phyloP scores from a whole-genome alignment of 2,888 invertebrate species.

The Amphipoea lucens region DNA sequence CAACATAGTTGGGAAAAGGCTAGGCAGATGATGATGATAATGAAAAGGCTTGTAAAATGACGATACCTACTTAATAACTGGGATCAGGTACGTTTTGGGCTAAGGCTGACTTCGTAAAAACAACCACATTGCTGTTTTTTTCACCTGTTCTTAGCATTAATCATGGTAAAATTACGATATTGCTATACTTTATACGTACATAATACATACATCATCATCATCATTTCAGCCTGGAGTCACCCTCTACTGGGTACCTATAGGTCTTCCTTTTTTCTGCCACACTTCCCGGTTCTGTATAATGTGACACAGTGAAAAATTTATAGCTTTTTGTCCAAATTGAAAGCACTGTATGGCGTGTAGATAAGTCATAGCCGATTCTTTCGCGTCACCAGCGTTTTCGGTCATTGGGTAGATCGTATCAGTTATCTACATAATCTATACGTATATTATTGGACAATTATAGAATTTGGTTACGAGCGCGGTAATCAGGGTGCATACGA shows the following conservation, averaged over 20 bases:
- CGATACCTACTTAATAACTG: neutral
- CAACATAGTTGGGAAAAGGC: no score
- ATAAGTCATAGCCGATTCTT: neutral
- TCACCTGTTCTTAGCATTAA: neutral
- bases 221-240: no score
- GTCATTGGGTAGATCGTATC: slow-evolving; percentile 13
- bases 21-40: no score
- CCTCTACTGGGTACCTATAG: no score
- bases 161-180: neutral
- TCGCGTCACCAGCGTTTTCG: slow-evolving; percentile 4
- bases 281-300: neutral
- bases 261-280: no score
- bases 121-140: neutral
- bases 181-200: neutral
- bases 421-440: neutral
- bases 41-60: neutral
- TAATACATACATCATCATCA: no score
- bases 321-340: slow-evolving; percentile 6
- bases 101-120: neutral
- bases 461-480: slow-evolving; percentile 1
- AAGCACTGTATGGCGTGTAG: neutral
- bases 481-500: slow-evolving; percentile 3
- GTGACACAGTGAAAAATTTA: neutral
- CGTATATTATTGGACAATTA: slow-evolving; percentile 7
- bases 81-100: neutral